A percentile compares a stretch with the other conserved stretches of the same genome.
phyloP scores from a whole-genome alignment of 1,140 invertebrate species.

The Mylabris phalerata region DNA sequence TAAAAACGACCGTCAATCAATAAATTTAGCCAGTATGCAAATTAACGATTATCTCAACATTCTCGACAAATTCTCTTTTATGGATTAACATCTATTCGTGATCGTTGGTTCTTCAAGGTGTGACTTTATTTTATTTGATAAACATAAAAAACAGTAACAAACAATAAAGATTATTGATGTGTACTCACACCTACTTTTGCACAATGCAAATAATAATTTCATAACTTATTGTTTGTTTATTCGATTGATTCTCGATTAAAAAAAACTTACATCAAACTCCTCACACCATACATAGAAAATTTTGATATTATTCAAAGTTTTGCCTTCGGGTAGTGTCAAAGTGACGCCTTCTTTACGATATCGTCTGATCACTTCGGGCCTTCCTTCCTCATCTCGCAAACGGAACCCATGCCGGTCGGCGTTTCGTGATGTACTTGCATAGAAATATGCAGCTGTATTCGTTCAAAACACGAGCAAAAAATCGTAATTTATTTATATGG shows the following conservation, averaged over 20 bases:
- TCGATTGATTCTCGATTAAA: background rate
- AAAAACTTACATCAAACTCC: conserved; percentile 70
- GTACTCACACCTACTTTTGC: no score
- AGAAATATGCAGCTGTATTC: conserved; percentile 73
- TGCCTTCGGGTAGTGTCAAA: conserved; percentile 77
- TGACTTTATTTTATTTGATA: no score
- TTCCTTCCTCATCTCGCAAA: conserved; percentile 73
- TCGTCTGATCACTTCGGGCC: conserved; percentile 58
- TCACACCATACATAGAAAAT: conserved; percentile 90
- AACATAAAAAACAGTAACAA: no score
- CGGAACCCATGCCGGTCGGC: conserved; percentile 62
- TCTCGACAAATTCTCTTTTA: no score
- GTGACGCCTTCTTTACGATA: conserved; percentile 77
- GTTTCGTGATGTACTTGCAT: conserved; percentile 60
- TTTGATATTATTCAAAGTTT: conserved; percentile 70
- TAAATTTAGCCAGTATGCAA: no score
- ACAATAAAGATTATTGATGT: no score
- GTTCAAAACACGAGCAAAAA: background rate
- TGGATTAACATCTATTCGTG: no score
- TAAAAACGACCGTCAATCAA: no score
- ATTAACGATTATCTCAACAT: no score
- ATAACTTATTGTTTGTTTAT: no score
- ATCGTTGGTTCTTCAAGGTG: no score
- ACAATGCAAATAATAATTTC: no score
- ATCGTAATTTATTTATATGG: background rate